Evolutionary conservation across 1,140 invertebrate species (phyloP), one percentile per base, ranked within the genome.

Genomic region (Microplitis demolitor): DNA sequence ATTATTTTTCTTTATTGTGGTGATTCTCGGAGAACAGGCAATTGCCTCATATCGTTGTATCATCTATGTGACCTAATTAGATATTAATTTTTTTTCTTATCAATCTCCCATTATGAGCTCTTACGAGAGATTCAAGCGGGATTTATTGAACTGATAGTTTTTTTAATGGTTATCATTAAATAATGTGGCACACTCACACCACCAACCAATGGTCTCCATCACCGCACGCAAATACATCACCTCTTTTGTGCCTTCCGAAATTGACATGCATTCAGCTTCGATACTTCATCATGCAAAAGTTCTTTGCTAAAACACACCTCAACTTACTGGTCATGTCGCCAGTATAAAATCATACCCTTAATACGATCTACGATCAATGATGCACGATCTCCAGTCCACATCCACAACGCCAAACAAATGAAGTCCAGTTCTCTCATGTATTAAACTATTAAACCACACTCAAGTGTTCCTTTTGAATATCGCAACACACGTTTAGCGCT

Each of bases 211-310:
- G 13, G 66, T 76, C 31, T 50, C 35, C 50, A 80, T 68, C 2
- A 81, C 77, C 9, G 70, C 77, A 69, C 60, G 78, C 39, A 84
- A 67, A 75, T 80, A 82, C 9, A 83, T 75, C 4, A 76, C 72
- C 66, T 84, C 84, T 58, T 79, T 83, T 1, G 77, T 58, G 8
- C 68, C 73, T 16, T 83, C 77, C 2, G 78, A 13, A 0, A 84
- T 70, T 2, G 84, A 81, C 51, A 82, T 77, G 69, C 87, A 88
- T 66, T 88, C 86, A 3, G 83, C 79, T 69, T 88, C 85, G 66
- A 82, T 84, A 11, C 78, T 84, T 3, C 69, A 74, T 1, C 71
- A 34, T 0, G 75, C 75, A 4, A 74, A 62, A 0, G 54, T 73
- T 31, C 6, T 24, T 45, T 76, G 73, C 5, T 78, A 76, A 9